Evolutionary conservation across 2,797 vertebrate genomes (phyloP).

Genomic region (Gobio occitaniae): DNA sequence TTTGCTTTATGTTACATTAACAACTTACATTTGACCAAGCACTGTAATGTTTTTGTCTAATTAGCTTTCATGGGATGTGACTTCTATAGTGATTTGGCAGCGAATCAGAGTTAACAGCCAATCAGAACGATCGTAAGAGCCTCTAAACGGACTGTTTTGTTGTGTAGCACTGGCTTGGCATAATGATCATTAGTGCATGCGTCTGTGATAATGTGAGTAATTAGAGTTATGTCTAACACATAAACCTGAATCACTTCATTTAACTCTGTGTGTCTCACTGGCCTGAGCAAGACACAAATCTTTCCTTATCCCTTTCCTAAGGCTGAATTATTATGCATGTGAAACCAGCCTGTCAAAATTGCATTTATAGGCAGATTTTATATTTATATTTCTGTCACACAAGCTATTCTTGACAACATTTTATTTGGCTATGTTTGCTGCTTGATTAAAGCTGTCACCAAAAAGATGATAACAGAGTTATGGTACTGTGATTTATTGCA

Average conservation of each 20-base stretch:
- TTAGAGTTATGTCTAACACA: conserved; percentile 34
- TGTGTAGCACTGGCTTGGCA: conserved; percentile 36
- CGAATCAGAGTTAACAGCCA: conserved; percentile 40
- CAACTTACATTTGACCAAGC: conserved; percentile 10
- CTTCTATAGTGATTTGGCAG: conserved; percentile 33
- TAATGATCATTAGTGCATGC: conserved; percentile 39
- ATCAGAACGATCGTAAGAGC: conserved; percentile 25
- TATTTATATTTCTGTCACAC: conserved; percentile 18
- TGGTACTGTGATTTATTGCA: neutral
- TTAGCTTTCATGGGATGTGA: conserved; percentile 41
- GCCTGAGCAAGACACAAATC: neutral
- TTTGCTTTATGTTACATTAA: conserved; percentile 19
- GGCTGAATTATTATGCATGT: conserved; percentile 17
- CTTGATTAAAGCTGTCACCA: conserved; percentile 19
- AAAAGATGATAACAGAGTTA: neutral
- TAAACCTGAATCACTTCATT: conserved; percentile 28
- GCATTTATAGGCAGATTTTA: neutral
- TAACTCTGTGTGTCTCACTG: neutral
- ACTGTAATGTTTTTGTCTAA: conserved; percentile 35
- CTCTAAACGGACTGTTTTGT: conserved; percentile 38
- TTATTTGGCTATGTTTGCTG: conserved; percentile 31
- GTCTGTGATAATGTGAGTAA: conserved; percentile 29
- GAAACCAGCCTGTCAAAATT: conserved; percentile 16
- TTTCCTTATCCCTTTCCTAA: conserved; percentile 22
- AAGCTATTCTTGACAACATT: conserved; percentile 12